These are phyloP conservation scores for Pelobates cultripes DNA, from an alignment of 2,797 vertebrate species.

Conservation along the genomic window DNA sequence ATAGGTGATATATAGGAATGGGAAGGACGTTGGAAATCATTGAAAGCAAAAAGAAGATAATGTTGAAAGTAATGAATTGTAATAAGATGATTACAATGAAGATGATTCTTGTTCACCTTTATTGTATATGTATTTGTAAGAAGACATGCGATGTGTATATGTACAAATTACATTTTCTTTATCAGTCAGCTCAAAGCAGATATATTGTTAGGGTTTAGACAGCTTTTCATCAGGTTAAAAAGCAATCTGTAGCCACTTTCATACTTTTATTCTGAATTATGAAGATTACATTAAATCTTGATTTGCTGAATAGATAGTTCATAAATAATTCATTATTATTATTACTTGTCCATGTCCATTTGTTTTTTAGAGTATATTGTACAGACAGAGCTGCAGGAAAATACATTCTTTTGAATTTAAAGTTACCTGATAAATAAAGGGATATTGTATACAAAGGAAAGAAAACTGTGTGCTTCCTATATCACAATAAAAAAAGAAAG, in stretches of 20 bases:
- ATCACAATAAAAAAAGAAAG: no score
- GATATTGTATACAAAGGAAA: no score
- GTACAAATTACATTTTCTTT: conserved; percentile 23
- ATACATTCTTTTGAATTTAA: not conserved
- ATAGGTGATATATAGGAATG: no score
- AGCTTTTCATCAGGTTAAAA: conserved; percentile 59
- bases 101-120: not conserved
- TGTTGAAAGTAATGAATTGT: no score
- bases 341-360: conserved; percentile 28
- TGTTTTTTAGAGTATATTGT: conserved; percentile 43
- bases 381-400: conserved; percentile 2
- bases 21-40: no score
- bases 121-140: not conserved
- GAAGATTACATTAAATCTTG: conserved; percentile 68
- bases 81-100: no score
- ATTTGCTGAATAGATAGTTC: conserved; percentile 31
- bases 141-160: not conserved
- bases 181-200: conserved; percentile 18
- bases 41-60: no score
- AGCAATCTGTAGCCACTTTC: conserved; percentile 60
- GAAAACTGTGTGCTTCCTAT: no score
- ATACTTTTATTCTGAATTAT: conserved; percentile 66
- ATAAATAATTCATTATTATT: conserved; percentile 52
- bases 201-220: conserved; percentile 29
- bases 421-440: no score